Percentiles rank a stretch among this genome's conserved stretches.
These are phyloP conservation scores for Drosophila paracracens DNA, from an alignment of 2,888 invertebrate species.

Conservation along the genomic window DNA sequence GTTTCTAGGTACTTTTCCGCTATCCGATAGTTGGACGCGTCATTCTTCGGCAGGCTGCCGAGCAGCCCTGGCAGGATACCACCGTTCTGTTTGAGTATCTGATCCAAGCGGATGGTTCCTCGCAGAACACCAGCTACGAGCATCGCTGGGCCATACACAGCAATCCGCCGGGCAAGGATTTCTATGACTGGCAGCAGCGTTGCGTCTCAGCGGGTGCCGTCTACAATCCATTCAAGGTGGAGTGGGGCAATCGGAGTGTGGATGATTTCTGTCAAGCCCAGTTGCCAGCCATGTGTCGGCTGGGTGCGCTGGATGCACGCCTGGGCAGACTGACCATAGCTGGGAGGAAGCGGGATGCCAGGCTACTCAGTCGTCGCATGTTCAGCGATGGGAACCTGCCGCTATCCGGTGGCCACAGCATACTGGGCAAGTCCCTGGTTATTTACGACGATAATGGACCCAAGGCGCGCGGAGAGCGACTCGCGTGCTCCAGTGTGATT, in stretches of 20 bases:
- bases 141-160: slow-evolving; percentile 95
- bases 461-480: slow-evolving; percentile 93
- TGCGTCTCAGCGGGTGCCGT: slow-evolving; percentile 91
- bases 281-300: slow-evolving; percentile 88
- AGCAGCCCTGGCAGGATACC: slow-evolving; percentile 94
- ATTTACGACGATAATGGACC: slow-evolving; percentile 95
- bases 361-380: slow-evolving; percentile 89
- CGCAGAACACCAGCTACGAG: slow-evolving; percentile 89
- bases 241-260: slow-evolving; percentile 88
- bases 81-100: slow-evolving; percentile 93
- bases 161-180: slow-evolving; percentile 92
- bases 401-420: slow-evolving; percentile 90
- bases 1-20: slow-evolving; percentile 89
- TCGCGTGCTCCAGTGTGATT: slow-evolving; percentile 94
- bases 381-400: slow-evolving; percentile 92
- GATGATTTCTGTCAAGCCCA: slow-evolving; percentile 87
- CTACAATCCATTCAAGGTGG: slow-evolving; percentile 92
- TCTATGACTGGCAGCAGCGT: slow-evolving; percentile 94
- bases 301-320: slow-evolving; percentile 92
- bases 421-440: slow-evolving; percentile 92
- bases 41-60: slow-evolving; percentile 91
- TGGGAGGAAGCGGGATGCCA: slow-evolving; percentile 89
- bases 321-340: slow-evolving; percentile 90
- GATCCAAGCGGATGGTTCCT: slow-evolving; percentile 94
- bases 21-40: slow-evolving; percentile 95